These are phyloP conservation scores for Conomelus anceps DNA, from an alignment of 2,888 invertebrate species.

Conservation along the genomic window DNA sequence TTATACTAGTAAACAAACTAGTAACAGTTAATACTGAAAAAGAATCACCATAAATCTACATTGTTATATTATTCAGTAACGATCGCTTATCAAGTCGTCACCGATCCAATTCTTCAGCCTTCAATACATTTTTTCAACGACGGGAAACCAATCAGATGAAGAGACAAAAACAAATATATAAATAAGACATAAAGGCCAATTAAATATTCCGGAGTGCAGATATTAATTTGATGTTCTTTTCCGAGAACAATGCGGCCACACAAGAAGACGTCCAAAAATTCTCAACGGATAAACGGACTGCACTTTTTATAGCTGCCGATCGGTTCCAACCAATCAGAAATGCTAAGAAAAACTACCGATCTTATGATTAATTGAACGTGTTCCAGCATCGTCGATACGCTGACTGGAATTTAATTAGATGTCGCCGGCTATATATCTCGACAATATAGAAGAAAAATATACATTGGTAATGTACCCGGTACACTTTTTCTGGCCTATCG, in stretches of 20 bases:
- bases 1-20: too few relatives aligned
- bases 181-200: background rate
- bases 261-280: background rate
- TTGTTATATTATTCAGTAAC: background rate
- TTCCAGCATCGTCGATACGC: background rate
- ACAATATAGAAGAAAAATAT: background rate
- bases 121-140: background rate
- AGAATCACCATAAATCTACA: background rate
- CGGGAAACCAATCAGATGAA: background rate
- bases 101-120: background rate
- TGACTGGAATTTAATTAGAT: background rate
- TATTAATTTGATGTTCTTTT: background rate
- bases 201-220: background rate
- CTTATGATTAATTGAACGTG: background rate
- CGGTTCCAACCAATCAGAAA: background rate
- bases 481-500: background rate
- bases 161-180: background rate
- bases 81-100: background rate
- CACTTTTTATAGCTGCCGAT: background rate
- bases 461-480: background rate
- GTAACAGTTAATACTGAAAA: background rate
- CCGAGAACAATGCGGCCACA: background rate
- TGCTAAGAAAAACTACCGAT: background rate
- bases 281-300: background rate
- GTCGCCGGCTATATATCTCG: background rate